These are phyloP conservation scores for Chelmon rostratus DNA, from an alignment of 2,797 vertebrate genomes.

Conservation along the genomic window DNA sequence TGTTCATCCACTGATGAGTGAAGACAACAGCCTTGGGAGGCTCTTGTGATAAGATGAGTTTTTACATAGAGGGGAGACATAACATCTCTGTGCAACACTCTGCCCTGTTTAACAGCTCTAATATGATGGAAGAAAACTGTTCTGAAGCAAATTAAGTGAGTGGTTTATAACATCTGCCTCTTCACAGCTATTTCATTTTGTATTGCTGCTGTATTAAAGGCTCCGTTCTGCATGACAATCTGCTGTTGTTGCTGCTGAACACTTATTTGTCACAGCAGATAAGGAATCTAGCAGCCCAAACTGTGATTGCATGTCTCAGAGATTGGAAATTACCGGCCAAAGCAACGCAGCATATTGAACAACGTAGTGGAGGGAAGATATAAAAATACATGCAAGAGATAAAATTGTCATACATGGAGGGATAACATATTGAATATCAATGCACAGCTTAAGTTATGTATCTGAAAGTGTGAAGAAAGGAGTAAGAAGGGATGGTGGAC, in stretches of 20 bases:
- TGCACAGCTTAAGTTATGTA: conserved; percentile 40
- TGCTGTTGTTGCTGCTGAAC: conserved; percentile 68
- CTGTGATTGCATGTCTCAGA: conserved; percentile 61
- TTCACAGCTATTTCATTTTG: conserved; percentile 75
- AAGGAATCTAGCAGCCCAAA: conserved; percentile 61
- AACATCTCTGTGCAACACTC: conserved; percentile 60
- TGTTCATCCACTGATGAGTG: conserved; percentile 73
- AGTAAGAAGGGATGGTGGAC: conserved; percentile 24
- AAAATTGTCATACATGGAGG: conserved; percentile 33
- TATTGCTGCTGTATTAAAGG: conserved; percentile 64
- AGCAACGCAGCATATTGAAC: conserved; percentile 43
- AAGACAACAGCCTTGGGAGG: conserved; percentile 73
- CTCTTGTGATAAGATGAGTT: conserved; percentile 74
- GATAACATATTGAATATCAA: conserved; percentile 47
- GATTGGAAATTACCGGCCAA: conserved; percentile 66
- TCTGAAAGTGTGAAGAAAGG: conserved; percentile 59
- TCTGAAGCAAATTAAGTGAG: conserved; percentile 78
- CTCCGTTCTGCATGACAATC: conserved; percentile 75
- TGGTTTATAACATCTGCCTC: conserved; percentile 76
- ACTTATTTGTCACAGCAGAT: conserved; percentile 78
- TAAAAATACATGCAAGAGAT: conserved; percentile 54
- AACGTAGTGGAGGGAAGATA: conserved; percentile 30
- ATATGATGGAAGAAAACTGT: conserved; percentile 77
- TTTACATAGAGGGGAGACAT: conserved; percentile 66
- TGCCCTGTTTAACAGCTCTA: conserved; percentile 75